phyloP scores from a whole-genome alignment of 1,140 invertebrate species.

The Ceratina japonica region DNA sequence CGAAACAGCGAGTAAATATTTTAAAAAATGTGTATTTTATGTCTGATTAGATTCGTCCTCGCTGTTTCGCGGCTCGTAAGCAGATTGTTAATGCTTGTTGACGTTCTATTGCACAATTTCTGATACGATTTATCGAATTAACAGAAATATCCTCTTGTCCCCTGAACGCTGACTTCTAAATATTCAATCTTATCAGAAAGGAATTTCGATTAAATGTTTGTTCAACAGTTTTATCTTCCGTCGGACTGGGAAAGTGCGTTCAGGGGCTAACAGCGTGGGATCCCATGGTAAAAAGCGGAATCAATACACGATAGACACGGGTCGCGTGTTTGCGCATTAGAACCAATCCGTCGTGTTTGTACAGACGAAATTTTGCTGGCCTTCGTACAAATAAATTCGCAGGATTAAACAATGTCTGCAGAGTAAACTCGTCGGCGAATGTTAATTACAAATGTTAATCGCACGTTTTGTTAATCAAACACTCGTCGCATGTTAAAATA shows the following conservation, averaged over 20 bases:
- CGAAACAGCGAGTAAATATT: too few species aligned
- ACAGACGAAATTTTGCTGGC: not conserved
- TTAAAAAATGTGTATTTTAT: too few species aligned
- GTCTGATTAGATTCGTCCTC: too few species aligned
- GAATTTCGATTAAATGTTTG: too few species aligned
- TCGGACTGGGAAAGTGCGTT: not conserved
- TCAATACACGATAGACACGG: constrained; percentile 4
- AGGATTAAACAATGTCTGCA: not conserved
- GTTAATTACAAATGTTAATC: too few species aligned
- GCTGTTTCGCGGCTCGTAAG: not conserved
- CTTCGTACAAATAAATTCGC: not conserved
- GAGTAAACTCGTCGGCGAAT: too few species aligned
- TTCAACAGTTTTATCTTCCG: too few species aligned
- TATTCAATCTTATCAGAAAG: too few species aligned
- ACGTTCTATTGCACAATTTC: not conserved
- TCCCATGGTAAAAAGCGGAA: not conserved
- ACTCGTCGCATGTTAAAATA: too few species aligned
- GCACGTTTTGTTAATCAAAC: too few species aligned
- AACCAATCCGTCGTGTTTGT: constrained; percentile 7
- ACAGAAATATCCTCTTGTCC: not conserved
- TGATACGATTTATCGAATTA: not conserved
- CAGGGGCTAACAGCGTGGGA: not conserved
- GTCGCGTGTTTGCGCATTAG: constrained; percentile 15
- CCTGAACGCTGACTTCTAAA: not conserved
- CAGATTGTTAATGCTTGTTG: constrained; percentile 19